A percentile compares a stretch with the other conserved stretches of the same genome.
These are phyloP conservation scores for Dermochelys coriacea DNA, from an alignment of 2,797 vertebrate genomes.

Conservation along the genomic window DNA sequence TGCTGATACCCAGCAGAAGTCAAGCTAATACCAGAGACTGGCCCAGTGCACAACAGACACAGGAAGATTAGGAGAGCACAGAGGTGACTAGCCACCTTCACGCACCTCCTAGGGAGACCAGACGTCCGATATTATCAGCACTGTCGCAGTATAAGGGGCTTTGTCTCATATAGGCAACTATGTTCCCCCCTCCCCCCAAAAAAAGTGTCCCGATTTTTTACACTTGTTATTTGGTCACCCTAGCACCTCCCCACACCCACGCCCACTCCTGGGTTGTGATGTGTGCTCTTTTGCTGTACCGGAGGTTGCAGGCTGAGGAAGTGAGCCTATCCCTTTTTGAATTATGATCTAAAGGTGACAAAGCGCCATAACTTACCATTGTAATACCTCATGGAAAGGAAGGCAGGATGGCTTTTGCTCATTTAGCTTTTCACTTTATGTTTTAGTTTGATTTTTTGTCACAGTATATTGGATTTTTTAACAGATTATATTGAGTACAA, in stretches of 20 bases:
- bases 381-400: neutral
- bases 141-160: neutral
- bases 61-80: neutral
- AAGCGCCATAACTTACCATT: neutral
- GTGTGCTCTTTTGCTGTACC: neutral
- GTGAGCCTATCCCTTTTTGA: neutral
- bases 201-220: neutral
- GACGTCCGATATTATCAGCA: neutral
- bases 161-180: neutral
- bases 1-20: neutral
- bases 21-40: neutral
- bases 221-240: neutral
- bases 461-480: neutral
- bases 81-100: neutral
- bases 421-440: neutral
- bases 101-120: neutral
- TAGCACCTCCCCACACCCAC: neutral
- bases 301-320: neutral
- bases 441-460: neutral
- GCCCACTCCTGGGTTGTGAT: neutral
- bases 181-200: rapidly evolving
- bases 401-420: neutral
- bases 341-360: neutral
- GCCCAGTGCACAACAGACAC: rapidly evolving
- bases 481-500: neutral